Conservation (phyloP, 2,113 vertebrate genomes). For the rabbit (Oryctolagus cuniculus) region mOryCun1.1 NC_091432.1:12898501-12899000, state of each 20-base stretch:
- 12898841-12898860: too few relatives aligned
- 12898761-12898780: too few relatives aligned
- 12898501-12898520: neutral
- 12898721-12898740: neutral
- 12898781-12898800: too few relatives aligned
- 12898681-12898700: neutral
- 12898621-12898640: neutral
- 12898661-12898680: neutral
- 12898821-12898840: too few relatives aligned
- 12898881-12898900: too few relatives aligned
- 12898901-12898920: too few relatives aligned
- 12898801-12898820: too few relatives aligned
- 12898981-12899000: too few relatives aligned
- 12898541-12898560: neutral
- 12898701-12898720: neutral
- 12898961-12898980: too few relatives aligned
- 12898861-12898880: too few relatives aligned
- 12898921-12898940: too few relatives aligned
- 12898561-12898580: neutral
- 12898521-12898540: neutral
- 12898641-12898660: neutral
- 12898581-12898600: neutral
- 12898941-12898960: too few relatives aligned
- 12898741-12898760: neutral
- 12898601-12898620: neutral